Percentiles rank a stretch among this genome's conserved stretches.
Evolutionary conservation across 2,888 invertebrate genomes (phyloP).

Genomic region (Leistus spinibarbis): DNA sequence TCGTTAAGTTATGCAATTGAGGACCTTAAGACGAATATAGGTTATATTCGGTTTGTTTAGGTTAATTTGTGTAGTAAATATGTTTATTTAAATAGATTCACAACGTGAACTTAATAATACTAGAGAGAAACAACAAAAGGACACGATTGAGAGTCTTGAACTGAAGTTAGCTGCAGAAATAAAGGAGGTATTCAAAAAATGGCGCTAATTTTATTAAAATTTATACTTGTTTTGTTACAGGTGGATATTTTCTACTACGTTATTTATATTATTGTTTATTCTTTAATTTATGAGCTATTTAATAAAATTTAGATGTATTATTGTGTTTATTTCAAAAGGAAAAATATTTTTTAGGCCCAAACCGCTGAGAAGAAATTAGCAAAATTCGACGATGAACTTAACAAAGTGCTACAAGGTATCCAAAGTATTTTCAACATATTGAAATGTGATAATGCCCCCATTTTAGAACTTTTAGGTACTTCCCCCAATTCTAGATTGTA

Average conservation of each 20-base stretch:
- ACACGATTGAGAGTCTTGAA: conserved; percentile 63
- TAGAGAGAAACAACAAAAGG: conserved; percentile 64
- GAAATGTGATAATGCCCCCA: conserved; percentile 74
- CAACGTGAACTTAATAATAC: conserved; percentile 65
- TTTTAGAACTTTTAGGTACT: conserved; percentile 71
- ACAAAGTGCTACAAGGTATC: conserved; percentile 59
- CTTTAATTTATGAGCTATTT: neutral
- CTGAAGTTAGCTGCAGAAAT: conserved; percentile 60
- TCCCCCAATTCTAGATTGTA: conserved; percentile 13
- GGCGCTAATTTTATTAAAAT: conserved; percentile 37
- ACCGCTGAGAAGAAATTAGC: conserved; percentile 47
- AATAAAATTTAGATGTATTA: neutral
- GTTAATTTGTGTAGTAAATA: neutral
- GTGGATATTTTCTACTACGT: neutral
- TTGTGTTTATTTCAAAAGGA: conserved; percentile 41
- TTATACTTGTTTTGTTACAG: neutral
- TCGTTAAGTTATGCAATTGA: conserved; percentile 71
- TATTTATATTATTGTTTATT: neutral
- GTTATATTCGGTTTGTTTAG: conserved; percentile 50
- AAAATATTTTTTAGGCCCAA: conserved; percentile 51
- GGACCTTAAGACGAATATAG: conserved; percentile 67
- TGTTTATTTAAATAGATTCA: conserved; percentile 57
- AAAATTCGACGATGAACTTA: conserved; percentile 50
- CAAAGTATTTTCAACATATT: conserved; percentile 66
- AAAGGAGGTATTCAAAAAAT: conserved; percentile 49